Evolutionary conservation across 2,797 vertebrate species (phyloP), one percentile per base, ranked within the genome.

Genomic region (Thaleichthys pacificus): DNA sequence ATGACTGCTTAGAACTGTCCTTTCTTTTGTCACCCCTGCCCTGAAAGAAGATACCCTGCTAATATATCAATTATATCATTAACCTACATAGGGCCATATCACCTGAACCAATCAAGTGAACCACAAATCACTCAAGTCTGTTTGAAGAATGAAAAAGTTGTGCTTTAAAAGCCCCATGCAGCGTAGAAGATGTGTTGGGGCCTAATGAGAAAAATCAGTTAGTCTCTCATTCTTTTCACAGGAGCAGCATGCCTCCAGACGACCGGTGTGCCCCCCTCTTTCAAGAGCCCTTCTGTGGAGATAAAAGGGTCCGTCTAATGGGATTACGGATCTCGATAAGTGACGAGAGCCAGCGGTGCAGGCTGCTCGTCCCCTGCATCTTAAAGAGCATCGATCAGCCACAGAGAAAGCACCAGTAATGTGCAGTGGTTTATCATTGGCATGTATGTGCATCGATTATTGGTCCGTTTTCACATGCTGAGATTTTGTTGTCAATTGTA

Each of bases 231-330:
- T 65, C 35, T 47, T 22, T 49, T 47, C 21, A 26, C 21, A 38
- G 62, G 15, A 15, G 22, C 65, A 17, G 22, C 21, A 42, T 26
- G 42, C 12, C 42, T 24, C 38, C 42, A 66, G 21, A 17, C 65
- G 24, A 51, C 51, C 22, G 11, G 60, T 32, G 51, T 56, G 28
- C 32, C 24, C 19, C 73, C 75, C 56, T 75, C 77, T 80, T 84
- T 79, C 79, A 81, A 87, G 85, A 86, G 86, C 80, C 83, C 86
- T 86, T 76, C 74, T 75, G 84, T 85, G 87, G 89, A 84, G 81
- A 89, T 89, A 84, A 92, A 89, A 91, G 84, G 85, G 84, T 79
- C 82, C 71, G 74, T 86, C 81, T 89, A 90, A 92, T 90, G 84
- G 87, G 89, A 90, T 91, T 89, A 88, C 86, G 87, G 76, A 79